These are phyloP conservation scores for Aphaenogaster rudis DNA, from an alignment of 1,140 invertebrate species.

Conservation along the genomic window DNA sequence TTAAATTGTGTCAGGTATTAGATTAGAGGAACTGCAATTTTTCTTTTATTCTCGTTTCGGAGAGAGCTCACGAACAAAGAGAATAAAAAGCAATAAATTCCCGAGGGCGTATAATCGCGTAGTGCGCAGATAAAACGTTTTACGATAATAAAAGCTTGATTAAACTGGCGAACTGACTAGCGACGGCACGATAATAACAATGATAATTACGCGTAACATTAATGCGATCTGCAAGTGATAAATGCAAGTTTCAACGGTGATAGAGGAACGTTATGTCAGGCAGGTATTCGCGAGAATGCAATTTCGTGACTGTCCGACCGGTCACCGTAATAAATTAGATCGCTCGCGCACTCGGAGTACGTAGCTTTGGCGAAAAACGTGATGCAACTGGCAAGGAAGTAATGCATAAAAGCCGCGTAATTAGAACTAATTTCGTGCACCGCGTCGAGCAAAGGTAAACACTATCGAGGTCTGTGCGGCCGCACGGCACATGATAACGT, in stretches of 20 bases:
- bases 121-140: slow-evolving; percentile 40
- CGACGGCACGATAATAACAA: neutral
- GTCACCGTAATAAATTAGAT: slow-evolving; percentile 61
- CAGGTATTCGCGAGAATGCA: slow-evolving; percentile 53
- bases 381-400: slow-evolving; percentile 35
- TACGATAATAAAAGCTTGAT: slow-evolving; percentile 43
- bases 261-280: slow-evolving; percentile 47
- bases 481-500: neutral
- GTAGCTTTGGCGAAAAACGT: slow-evolving; percentile 39
- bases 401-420: slow-evolving; percentile 43
- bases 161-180: neutral
- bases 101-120: slow-evolving; percentile 21
- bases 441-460: neutral
- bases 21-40: neutral
- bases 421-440: slow-evolving; percentile 35
- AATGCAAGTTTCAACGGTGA: slow-evolving; percentile 52
- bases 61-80: neutral
- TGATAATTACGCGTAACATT: slow-evolving; percentile 43
- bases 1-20: neutral
- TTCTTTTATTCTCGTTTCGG: neutral
- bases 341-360: neutral
- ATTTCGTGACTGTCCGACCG: slow-evolving; percentile 56
- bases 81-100: slow-evolving; percentile 15
- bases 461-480: neutral
- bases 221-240: slow-evolving; percentile 50